Base-by-base conservation (phyloP, 2,113 vertebrate species). In the Tragulus kanchil region DNA sequence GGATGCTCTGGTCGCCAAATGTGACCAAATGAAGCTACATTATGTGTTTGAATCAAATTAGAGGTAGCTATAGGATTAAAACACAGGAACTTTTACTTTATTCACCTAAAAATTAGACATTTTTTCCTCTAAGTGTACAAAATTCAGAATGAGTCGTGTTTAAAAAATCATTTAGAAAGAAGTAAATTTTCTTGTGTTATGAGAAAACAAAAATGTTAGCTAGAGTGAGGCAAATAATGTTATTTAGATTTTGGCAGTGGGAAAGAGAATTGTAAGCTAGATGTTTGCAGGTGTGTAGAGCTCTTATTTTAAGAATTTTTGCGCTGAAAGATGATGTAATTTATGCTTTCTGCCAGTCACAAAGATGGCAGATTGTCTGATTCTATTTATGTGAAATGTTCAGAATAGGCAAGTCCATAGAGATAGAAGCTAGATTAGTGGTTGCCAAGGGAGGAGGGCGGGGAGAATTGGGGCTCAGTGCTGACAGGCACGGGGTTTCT, bases 151-250 rank as follows among this genome's bases (percentile, higher is more conserved):
- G 36, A 93, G 28, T 67, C 50, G n/a, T 79, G 23, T 14, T 93
- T 79, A 42, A 67, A 87, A 59, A 86, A 25, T 65, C n/a, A 65
- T 87, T 58, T 79, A 67, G 73, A 58, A 36, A 58, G 19, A 79
- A 50, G 26, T 48, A 45, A 17, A n/a, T 48, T 48, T 87, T 78
- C 52, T n/a, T 85, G 31, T 45, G 50, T 79, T 82, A 45, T 54
- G 42, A 77, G 71, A 86, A 93, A 93, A 78, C 59, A 78, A 58
- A 92, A 85, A 61, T 75, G 52, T 62, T 75, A 93, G 11, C 58
- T 85, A 17, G 61, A 79, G 36, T 67, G 52, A 79, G 69, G 15
- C 36, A 78, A 77, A 77, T 93, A 62, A 8, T 67, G 59, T 93
- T 58, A n/a, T 36, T 61, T 73, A 75, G 67, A 54, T 92, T 90